Conservation (phyloP, 1,140 invertebrate genomes). For the Drosophila sulfurigaster region DNA sequence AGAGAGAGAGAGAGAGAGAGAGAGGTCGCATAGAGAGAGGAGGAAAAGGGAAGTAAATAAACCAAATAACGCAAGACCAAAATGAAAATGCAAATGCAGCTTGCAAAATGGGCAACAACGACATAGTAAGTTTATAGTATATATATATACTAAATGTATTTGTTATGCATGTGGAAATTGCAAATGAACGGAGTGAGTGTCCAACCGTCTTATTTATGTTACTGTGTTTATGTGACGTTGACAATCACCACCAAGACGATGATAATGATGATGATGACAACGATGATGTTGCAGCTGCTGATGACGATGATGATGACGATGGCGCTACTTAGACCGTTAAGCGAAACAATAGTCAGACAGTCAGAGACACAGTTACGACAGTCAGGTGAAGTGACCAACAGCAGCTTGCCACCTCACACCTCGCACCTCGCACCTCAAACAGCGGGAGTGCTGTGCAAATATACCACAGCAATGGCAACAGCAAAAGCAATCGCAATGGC, state of each 20-base stretch:
- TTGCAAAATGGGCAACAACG: neutral
- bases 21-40: neutral
- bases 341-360: constrained; percentile 18
- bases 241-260: constrained; percentile 18
- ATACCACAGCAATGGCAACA: constrained; percentile 56
- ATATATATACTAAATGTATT: constrained; percentile 1
- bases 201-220: constrained; percentile 69
- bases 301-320: constrained; percentile 21
- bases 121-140: no score
- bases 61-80: constrained; percentile 52
- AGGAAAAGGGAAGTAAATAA: constrained; percentile 56
- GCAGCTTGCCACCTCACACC: constrained; percentile 41
- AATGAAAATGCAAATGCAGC: constrained; percentile 61
- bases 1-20: neutral
- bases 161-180: constrained; percentile 10
- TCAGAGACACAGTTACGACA: constrained; percentile 1
- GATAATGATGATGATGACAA: constrained; percentile 6
- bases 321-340: constrained; percentile 69
- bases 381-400: constrained; percentile 34
- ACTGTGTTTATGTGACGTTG: constrained; percentile 53
- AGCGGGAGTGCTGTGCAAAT: constrained; percentile 58
- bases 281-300: constrained; percentile 24
- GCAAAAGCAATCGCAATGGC: no score
- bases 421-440: constrained; percentile 1
- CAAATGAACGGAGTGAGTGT: constrained; percentile 42